phyloP scores from a whole-genome alignment of 1,140 invertebrate genomes.

The Agraylea sexmaculata region DNA sequence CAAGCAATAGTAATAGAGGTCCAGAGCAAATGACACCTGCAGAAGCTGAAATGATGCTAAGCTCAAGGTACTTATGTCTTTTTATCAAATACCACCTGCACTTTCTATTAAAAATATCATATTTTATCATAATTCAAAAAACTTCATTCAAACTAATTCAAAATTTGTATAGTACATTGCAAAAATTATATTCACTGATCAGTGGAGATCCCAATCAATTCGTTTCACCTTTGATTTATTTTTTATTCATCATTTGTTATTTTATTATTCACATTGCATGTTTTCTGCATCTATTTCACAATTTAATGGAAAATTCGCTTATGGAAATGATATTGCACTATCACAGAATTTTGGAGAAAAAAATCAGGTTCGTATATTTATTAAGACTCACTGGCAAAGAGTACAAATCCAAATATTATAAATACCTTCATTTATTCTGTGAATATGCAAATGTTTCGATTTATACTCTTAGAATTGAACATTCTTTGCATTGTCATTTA shows the following conservation, averaged over 20 bases:
- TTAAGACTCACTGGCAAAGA: too few species aligned
- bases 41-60: conserved; percentile 71
- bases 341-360: conserved; percentile 65
- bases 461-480: conserved; percentile 10
- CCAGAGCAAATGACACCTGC: conserved; percentile 70
- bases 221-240: too few species aligned
- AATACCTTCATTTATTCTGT: too few species aligned
- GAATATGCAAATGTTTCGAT: too few species aligned
- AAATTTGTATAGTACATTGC: not conserved
- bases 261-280: conserved; percentile 21
- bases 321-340: conserved; percentile 25
- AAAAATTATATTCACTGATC: not conserved
- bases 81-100: not conserved
- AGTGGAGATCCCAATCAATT: too few species aligned
- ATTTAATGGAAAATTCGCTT: conserved; percentile 17
- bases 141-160: too few species aligned
- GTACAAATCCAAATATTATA: too few species aligned
- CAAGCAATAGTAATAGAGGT: conserved; percentile 25
- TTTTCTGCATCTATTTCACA: conserved; percentile 20
- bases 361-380: conserved; percentile 55
- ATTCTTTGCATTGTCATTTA: conserved; percentile 7
- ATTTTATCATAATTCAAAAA: conserved; percentile 5
- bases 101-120: conserved; percentile 1
- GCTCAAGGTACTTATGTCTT: conserved; percentile 50
- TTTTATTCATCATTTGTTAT: too few species aligned